Percentiles rank a stretch among this genome's conserved stretches.
These are phyloP conservation scores for Pandemis corylana DNA, from an alignment of 2,888 invertebrate genomes.

Conservation along the genomic window DNA sequence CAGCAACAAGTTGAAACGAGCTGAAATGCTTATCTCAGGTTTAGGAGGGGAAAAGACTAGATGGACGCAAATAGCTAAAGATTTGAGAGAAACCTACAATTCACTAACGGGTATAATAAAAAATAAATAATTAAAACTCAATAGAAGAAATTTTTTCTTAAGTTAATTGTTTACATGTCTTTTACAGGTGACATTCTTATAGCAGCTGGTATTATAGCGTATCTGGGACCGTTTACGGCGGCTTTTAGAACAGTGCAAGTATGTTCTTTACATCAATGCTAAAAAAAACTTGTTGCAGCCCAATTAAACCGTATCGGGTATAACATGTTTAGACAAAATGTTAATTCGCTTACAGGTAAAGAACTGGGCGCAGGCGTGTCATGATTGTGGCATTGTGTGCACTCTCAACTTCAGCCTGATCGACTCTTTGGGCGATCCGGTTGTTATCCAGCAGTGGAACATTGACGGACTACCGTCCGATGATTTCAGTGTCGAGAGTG, in stretches of 20 bases:
- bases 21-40: slow-evolving; percentile 96
- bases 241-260: slow-evolving; percentile 86
- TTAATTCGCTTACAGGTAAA: slow-evolving; percentile 77
- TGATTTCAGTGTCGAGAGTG: slow-evolving; percentile 95
- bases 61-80: slow-evolving; percentile 92
- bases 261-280: slow-evolving; percentile 22
- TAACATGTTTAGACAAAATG: neutral
- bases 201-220: slow-evolving; percentile 95
- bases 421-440: slow-evolving; percentile 92
- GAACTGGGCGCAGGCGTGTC: slow-evolving; percentile 90
- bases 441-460: slow-evolving; percentile 95
- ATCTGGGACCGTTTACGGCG: slow-evolving; percentile 95
- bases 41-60: slow-evolving; percentile 95
- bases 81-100: slow-evolving; percentile 87
- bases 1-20: slow-evolving; percentile 93
- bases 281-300: neutral
- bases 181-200: slow-evolving; percentile 92
- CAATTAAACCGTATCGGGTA: neutral
- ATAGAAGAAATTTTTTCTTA: no score
- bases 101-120: slow-evolving; percentile 86
- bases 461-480: slow-evolving; percentile 95
- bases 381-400: slow-evolving; percentile 90
- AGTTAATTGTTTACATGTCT: neutral
- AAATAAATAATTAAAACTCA: neutral
- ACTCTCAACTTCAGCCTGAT: slow-evolving; percentile 91